phyloP scores from a whole-genome alignment of 2,797 vertebrate genomes.

The Iguana delicatissima region DNA sequence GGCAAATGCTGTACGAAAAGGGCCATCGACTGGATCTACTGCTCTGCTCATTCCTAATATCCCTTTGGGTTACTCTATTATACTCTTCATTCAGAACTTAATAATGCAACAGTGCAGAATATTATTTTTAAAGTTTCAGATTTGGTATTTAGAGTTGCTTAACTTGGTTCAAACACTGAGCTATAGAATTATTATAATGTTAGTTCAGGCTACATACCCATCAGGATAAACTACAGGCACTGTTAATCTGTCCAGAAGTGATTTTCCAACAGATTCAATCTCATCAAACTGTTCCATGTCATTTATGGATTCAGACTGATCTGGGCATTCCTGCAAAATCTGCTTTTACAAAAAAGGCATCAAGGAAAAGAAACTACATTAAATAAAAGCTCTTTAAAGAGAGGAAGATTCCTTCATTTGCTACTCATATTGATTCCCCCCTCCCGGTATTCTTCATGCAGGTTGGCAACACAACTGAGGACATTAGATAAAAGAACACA shows the following conservation, averaged over 20 bases:
- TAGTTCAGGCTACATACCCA: constrained; percentile 84
- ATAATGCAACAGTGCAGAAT: not conserved
- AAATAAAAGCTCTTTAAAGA: constrained; percentile 11
- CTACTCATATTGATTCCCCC: not conserved
- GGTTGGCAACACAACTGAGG: not conserved
- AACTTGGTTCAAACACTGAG: not conserved
- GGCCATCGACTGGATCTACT: not conserved
- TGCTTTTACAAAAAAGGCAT: constrained; percentile 63
- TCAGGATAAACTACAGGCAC: constrained; percentile 96
- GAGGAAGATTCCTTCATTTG: not conserved
- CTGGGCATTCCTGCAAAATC: constrained; percentile 86
- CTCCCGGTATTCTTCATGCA: constrained; percentile 10
- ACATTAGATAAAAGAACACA: not conserved
- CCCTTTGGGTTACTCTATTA: not conserved
- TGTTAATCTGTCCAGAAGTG: constrained; percentile 93
- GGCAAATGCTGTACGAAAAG: too few species aligned
- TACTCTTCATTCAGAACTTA: not conserved
- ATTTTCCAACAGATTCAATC: constrained; percentile 91
- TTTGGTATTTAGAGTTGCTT: constrained; percentile 24
- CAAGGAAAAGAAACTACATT: not conserved
- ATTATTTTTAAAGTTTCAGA: constrained; percentile 24
- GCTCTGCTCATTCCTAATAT: not conserved
- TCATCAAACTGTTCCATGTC: constrained; percentile 90
- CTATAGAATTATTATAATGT: constrained; percentile 33
- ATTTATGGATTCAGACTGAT: constrained; percentile 82